A percentile compares a stretch with the other conserved stretches of the same genome.
Conservation (phyloP, 2,797 vertebrate species). For the Sebastes nivosus region DNA sequence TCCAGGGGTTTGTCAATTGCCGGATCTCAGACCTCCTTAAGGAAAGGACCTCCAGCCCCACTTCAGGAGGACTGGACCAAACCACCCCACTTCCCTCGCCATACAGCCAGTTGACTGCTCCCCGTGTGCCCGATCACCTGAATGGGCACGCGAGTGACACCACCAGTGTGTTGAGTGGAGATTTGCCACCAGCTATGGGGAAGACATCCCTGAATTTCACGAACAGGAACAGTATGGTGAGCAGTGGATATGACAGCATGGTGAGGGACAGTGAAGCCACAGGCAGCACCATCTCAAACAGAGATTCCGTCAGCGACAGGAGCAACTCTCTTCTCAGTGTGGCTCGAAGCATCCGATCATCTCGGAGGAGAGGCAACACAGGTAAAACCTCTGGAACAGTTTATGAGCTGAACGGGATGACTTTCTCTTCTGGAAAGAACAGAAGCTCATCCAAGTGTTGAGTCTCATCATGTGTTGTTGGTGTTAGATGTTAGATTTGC, state of each 20-base stretch:
- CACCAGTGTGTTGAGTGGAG: slow-evolving; percentile 92
- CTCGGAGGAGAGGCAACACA: slow-evolving; percentile 88
- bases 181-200: slow-evolving; percentile 96
- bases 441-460: not conserved
- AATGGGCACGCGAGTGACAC: slow-evolving; percentile 92
- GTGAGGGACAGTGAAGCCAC: slow-evolving; percentile 94
- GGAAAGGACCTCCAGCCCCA: slow-evolving; percentile 73
- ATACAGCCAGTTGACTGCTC: slow-evolving; percentile 94
- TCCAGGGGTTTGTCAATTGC: slow-evolving; percentile 88
- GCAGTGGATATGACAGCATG: slow-evolving; percentile 97
- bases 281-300: slow-evolving; percentile 87
- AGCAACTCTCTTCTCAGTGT: slow-evolving; percentile 83
- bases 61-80: slow-evolving; percentile 81
- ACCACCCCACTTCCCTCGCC: slow-evolving; percentile 85
- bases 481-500: not conserved
- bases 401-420: slow-evolving; percentile 19
- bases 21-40: slow-evolving; percentile 91
- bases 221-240: slow-evolving; percentile 87
- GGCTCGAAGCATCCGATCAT: slow-evolving; percentile 84
- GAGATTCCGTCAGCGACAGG: slow-evolving; percentile 93
- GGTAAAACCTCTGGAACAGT: slow-evolving; percentile 76
- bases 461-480: not conserved
- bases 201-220: slow-evolving; percentile 94
- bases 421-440: slow-evolving; percentile 1
- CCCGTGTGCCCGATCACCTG: slow-evolving; percentile 86